phyloP scores from a whole-genome alignment of 2,888 invertebrate species.

The Agrotis segetum region DNA sequence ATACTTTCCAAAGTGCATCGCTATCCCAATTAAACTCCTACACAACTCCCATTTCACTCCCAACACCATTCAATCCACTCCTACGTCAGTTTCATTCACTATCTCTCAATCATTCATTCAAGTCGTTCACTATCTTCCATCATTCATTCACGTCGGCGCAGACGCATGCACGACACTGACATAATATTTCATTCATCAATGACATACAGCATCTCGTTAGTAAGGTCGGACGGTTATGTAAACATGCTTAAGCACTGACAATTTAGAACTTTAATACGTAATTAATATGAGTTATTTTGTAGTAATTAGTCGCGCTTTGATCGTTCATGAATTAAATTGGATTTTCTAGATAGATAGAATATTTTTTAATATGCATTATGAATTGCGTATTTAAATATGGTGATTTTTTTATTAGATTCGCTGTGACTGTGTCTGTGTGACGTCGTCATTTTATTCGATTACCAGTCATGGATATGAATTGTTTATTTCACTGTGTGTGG shows the following conservation, averaged over 20 bases:
- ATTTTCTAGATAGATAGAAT: neutral
- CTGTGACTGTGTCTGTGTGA: too few species aligned
- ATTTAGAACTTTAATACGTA: slow-evolving; percentile 31
- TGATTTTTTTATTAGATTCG: too few species aligned
- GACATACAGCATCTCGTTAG: slow-evolving; percentile 49
- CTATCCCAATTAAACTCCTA: neutral
- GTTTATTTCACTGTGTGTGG: too few species aligned
- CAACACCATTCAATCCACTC: slow-evolving; percentile 11
- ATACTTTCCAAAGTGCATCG: neutral
- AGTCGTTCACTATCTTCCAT: slow-evolving; percentile 34
- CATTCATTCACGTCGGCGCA: slow-evolving; percentile 51
- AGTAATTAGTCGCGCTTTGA: slow-evolving; percentile 25
- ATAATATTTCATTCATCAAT: slow-evolving; percentile 59
- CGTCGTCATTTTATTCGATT: too few species aligned
- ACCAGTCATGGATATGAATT: too few species aligned
- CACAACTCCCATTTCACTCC: slow-evolving; percentile 2
- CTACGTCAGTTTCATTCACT: slow-evolving; percentile 34
- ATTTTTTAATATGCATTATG: too few species aligned
- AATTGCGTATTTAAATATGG: too few species aligned
- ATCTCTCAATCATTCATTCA: slow-evolving; percentile 25
- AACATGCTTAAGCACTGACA: slow-evolving; percentile 38
- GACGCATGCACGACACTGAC: slow-evolving; percentile 47
- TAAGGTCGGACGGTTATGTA: slow-evolving; percentile 47
- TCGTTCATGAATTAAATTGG: slow-evolving; percentile 14
- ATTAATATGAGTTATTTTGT: slow-evolving; percentile 30